Evolutionary conservation across 2,888 invertebrate genomes (phyloP).

Genomic region (Beris chalybata): DNA sequence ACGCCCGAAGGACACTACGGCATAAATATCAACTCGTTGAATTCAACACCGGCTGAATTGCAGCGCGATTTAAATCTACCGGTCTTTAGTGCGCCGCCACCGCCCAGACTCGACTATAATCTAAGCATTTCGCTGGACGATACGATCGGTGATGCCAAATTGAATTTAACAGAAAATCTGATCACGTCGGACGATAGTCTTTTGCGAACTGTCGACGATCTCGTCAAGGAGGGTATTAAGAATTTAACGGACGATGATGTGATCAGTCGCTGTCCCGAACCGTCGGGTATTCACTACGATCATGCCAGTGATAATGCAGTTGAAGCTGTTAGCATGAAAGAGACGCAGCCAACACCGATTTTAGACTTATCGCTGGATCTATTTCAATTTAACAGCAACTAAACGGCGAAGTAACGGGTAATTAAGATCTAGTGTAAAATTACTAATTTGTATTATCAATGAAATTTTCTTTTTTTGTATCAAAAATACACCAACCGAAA

Average conservation of each 20-base stretch:
- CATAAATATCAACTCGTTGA: conserved; percentile 51
- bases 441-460: no score
- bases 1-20: conserved; percentile 55
- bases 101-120: conserved; percentile 49
- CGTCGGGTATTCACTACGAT: conserved; percentile 48
- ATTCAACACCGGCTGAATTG: conserved; percentile 34
- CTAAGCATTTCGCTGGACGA: conserved; percentile 54
- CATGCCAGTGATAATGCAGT: conserved; percentile 56
- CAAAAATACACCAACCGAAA: no score
- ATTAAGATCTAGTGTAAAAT: no score
- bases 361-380: conserved; percentile 53
- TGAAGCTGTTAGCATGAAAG: conserved; percentile 53
- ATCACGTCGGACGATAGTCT: conserved; percentile 55
- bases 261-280: conserved; percentile 3
- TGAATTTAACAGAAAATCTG: conserved; percentile 52
- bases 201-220: conserved; percentile 51
- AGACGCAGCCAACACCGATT: conserved; percentile 46
- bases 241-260: conserved; percentile 42
- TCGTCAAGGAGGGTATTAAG: conserved; percentile 47
- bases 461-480: no score
- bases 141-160: conserved; percentile 51
- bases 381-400: conserved; percentile 53
- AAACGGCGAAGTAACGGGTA: not conserved
- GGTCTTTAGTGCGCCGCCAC: conserved; percentile 40
- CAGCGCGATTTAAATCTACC: conserved; percentile 35